Conservation (phyloP, 2,113 vertebrate species). For the western clawed frog (Xenopus tropicalis) region UCB_Xtro_10.0 CM004449.2:19228501-19229000, state of each 20-base stretch:
- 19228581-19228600: too few species aligned
- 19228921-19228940: slow-evolving; percentile 38
- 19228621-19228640: too few species aligned
- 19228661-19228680: too few species aligned
- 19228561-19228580: too few species aligned
- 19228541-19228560: too few species aligned
- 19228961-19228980: slow-evolving; percentile 25
- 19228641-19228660: too few species aligned
- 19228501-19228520: too few species aligned
- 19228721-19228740: slow-evolving; percentile 3
- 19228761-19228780: slow-evolving; percentile 11
- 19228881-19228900: slow-evolving; percentile 32
- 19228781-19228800: background rate
- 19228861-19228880: slow-evolving; percentile 37
- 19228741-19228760: slow-evolving; percentile 16
- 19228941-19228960: slow-evolving; percentile 38
- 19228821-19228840: slow-evolving; percentile 42
- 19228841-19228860: slow-evolving; percentile 41
- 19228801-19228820: slow-evolving; percentile 38
- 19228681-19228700: too few species aligned
- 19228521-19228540: too few species aligned
- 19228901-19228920: slow-evolving; percentile 43
- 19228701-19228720: too few species aligned
- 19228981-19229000: slow-evolving; percentile 22
- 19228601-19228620: too few species aligned